phyloP scores from a whole-genome alignment of 2,888 invertebrate genomes.

The Cremastinae sp. region DNA sequence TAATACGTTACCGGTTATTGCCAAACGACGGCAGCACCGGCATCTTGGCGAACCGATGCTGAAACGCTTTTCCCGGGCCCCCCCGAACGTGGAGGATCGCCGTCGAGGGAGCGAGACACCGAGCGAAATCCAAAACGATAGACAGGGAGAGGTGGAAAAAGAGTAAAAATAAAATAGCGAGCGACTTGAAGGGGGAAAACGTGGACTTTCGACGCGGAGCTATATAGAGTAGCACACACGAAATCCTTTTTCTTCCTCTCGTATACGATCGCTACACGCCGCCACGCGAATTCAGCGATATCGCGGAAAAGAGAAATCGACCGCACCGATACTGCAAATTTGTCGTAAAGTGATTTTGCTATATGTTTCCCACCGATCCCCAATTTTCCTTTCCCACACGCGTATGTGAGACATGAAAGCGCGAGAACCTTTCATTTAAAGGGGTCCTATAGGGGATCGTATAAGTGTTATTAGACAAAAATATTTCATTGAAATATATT shows the following conservation, averaged over 20 bases:
- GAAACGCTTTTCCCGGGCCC: constrained; percentile 25
- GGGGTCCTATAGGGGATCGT: too few species aligned
- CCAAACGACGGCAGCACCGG: constrained; percentile 68
- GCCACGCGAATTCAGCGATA: constrained; percentile 12
- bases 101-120: constrained; percentile 1
- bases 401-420: constrained; percentile 11
- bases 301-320: constrained; percentile 53
- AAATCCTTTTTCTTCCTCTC: constrained; percentile 33
- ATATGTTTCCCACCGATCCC: constrained; percentile 4
- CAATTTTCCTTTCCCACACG: constrained; percentile 4
- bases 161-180: constrained; percentile 12
- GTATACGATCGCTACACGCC: constrained; percentile 12
- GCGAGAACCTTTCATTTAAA: too few species aligned
- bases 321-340: constrained; percentile 33
- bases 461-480: too few species aligned
- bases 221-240: constrained; percentile 12
- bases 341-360: constrained; percentile 29
- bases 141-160: constrained; percentile 13
- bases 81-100: constrained; percentile 25
- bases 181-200: constrained; percentile 27
- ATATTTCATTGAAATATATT: too few species aligned
- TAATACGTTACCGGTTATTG: constrained; percentile 77
- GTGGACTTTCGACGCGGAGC: constrained; percentile 6
- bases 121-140: constrained; percentile 8
- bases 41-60: constrained; percentile 69